These are phyloP conservation scores for Gallirallus australis DNA, from an alignment of 2,797 vertebrate genomes.

Conservation along the genomic window DNA sequence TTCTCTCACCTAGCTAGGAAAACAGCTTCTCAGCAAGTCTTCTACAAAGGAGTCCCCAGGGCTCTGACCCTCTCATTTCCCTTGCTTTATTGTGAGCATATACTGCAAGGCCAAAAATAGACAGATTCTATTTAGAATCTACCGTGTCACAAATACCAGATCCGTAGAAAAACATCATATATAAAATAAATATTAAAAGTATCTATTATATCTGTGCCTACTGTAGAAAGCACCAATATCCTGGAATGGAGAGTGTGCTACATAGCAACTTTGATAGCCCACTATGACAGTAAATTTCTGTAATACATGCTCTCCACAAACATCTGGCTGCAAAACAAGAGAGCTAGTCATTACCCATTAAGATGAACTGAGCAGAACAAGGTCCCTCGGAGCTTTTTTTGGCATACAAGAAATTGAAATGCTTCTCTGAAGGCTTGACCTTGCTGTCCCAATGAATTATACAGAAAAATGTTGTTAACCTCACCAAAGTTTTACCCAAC, in stretches of 20 bases:
- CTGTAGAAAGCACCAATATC: not conserved
- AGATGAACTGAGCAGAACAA: not conserved
- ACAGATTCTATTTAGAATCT: not conserved
- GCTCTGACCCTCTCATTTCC: not conserved
- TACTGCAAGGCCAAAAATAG: not conserved
- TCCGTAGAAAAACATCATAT: not conserved
- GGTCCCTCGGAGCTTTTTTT: not conserved
- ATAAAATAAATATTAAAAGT: not conserved
- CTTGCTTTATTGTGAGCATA: rapidly evolving
- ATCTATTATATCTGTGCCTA: not conserved
- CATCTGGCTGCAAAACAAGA: not conserved
- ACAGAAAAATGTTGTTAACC: not conserved
- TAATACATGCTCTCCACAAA: rapidly evolving
- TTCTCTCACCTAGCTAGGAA: not conserved
- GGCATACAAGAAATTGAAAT: not conserved
- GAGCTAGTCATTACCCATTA: not conserved
- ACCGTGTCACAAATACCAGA: rapidly evolving
- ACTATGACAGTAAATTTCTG: not conserved
- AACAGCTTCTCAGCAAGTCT: not conserved
- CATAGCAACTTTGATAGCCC: not conserved
- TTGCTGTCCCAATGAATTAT: not conserved
- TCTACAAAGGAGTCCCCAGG: not conserved
- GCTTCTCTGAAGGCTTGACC: not conserved
- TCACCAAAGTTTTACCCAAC: not conserved
- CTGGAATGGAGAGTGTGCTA: not conserved